Evolutionary conservation across 2,888 invertebrate species (phyloP), one percentile per base, ranked within the genome.

Genomic region (Apodemia zela): DNA sequence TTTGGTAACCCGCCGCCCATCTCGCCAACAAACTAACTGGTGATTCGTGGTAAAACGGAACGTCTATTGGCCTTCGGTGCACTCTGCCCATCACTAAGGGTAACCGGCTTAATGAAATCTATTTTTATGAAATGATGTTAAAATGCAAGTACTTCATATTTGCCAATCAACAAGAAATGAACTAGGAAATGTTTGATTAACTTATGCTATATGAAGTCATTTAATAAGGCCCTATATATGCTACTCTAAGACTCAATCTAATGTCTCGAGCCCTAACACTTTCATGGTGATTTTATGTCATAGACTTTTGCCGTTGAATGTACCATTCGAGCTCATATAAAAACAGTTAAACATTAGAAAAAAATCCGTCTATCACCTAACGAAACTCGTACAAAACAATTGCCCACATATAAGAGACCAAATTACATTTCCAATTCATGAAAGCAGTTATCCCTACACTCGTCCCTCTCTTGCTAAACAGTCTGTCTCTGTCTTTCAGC

Each of bases 371-470:
- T 79, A 84, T 82, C 82, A 82, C 78, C 73, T 71, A 79, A 78
- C 79, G 77, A 79, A 76, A 79, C 82, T 80, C 75, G 75, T 70
- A 72, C 73, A 79, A 85, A 87, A 87, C 87, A 87, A 86, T 86
- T 82, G 85, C 75, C 75, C 73, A 78, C 82, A 84, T 79, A 81
- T 78, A 81, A 78, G 80, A 79, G 74, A 75, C 80, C 84, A 87
- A 89, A 90, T 90, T 90, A 87, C 89, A 89, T 90, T 89, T 88
- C 88, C 89, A 90, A 90, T 89, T 90, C 89, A 90, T 90, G 89
- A 89, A 87, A 84, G 80, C 82, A 82, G 82, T 87, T 87, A 85
- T 75, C 72, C 74, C 66, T 69, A 58, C 66, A 51, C 57, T 68
- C 67, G 60, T 73, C 73, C 66, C 71, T 65, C 65, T 71, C 70